phyloP scores from a whole-genome alignment of 2,797 vertebrate species.

The Alauda arvensis region DNA sequence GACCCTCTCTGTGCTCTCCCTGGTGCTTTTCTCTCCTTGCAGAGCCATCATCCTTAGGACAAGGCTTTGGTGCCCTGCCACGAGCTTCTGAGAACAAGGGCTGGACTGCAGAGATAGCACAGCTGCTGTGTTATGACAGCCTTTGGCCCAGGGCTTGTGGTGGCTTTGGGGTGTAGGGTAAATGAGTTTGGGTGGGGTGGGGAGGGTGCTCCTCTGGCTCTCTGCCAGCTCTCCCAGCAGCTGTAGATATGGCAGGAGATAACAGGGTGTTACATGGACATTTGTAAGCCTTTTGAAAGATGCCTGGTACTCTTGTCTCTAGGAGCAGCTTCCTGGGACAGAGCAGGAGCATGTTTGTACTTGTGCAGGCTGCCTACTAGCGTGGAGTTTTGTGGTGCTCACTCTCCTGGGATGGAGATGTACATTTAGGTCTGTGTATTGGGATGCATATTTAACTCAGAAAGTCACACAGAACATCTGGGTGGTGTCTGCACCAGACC shows the following conservation, averaged over 20 bases:
- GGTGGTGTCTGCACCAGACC: background rate
- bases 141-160: background rate
- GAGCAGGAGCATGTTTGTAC: background rate
- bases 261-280: rapidly evolving
- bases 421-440: background rate
- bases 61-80: background rate
- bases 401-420: background rate
- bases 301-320: background rate
- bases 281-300: background rate
- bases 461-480: background rate
- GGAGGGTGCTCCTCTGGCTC: background rate
- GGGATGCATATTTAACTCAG: background rate
- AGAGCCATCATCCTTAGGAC: rapidly evolving
- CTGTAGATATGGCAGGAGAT: background rate
- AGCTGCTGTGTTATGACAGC: background rate
- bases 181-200: background rate
- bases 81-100: background rate
- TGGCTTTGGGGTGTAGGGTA: background rate
- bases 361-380: background rate
- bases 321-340: rapidly evolving
- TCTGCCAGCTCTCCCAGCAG: background rate
- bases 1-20: background rate
- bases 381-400: background rate
- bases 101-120: background rate
- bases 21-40: rapidly evolving